phyloP scores from a whole-genome alignment of 2,888 invertebrate species.

The Troilus luridus region DNA sequence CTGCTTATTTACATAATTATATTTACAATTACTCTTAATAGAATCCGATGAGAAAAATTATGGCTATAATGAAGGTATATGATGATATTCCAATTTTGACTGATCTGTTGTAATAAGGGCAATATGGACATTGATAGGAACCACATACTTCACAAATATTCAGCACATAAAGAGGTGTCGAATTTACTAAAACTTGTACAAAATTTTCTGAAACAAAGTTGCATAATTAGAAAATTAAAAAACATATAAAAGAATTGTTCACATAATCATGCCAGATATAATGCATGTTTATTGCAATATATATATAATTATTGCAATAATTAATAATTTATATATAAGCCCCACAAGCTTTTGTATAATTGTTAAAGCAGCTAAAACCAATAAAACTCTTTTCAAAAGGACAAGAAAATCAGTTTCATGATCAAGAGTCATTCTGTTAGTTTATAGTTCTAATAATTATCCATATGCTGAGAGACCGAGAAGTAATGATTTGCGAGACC shows the following conservation, averaged over 20 bases:
- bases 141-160: conserved; percentile 72
- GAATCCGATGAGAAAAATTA: conserved; percentile 2
- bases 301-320: neutral
- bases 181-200: conserved; percentile 67
- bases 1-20: conserved; percentile 33
- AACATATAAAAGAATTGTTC: neutral
- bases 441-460: no score
- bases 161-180: conserved; percentile 69
- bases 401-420: no score
- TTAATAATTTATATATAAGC: neutral
- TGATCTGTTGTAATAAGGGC: conserved; percentile 68
- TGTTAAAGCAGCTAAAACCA: neutral
- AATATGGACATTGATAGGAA: conserved; percentile 72
- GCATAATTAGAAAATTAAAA: neutral
- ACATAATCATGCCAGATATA: neutral
- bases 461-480: no score
- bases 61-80: neutral
- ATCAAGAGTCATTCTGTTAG: no score
- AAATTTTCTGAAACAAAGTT: conserved; percentile 67
- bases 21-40: conserved; percentile 1
- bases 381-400: neutral
- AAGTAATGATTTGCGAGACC: no score
- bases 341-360: neutral
- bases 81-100: neutral
- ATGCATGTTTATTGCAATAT: neutral